Evolutionary conservation across 2,113 vertebrate genomes (phyloP).

Genomic region (Melanerpes aurifrons): DNA sequence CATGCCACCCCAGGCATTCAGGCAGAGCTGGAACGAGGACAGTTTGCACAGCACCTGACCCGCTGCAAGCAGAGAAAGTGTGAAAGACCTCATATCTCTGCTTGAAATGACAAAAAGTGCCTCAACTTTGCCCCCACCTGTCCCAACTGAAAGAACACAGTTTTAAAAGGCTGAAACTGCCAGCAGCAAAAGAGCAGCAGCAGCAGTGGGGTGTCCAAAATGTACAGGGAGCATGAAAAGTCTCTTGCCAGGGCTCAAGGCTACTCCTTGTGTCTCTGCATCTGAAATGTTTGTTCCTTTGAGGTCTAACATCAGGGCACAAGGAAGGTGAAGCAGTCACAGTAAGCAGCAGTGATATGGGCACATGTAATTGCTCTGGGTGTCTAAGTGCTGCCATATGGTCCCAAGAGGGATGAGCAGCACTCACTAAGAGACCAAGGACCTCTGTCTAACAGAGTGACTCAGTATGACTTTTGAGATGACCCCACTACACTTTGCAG

Average conservation of each 20-base stretch:
- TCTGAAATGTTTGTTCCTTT: fast-evolving
- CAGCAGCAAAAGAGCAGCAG: not conserved
- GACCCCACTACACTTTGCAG: not conserved
- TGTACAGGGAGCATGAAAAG: not conserved
- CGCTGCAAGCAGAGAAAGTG: not conserved
- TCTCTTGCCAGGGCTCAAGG: not conserved
- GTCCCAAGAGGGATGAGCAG: not conserved
- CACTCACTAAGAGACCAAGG: not conserved
- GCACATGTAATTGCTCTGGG: not conserved
- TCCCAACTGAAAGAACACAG: not conserved
- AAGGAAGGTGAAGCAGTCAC: not conserved
- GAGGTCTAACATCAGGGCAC: not conserved
- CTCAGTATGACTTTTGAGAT: not conserved
- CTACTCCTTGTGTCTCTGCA: not conserved
- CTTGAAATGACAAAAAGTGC: not conserved
- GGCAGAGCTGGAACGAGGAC: not conserved
- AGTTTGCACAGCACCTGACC: not conserved
- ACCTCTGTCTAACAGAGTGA: not conserved
- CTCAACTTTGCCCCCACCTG: not conserved
- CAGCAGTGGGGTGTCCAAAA: not conserved
- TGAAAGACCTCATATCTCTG: not conserved
- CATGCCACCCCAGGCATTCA: not conserved
- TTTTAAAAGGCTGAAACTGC: not conserved
- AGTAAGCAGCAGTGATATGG: not conserved
- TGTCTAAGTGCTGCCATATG: not conserved